These are phyloP conservation scores for Puntigrus tetrazona DNA, from an alignment of 2,113 vertebrate genomes.

Conservation along the genomic window DNA sequence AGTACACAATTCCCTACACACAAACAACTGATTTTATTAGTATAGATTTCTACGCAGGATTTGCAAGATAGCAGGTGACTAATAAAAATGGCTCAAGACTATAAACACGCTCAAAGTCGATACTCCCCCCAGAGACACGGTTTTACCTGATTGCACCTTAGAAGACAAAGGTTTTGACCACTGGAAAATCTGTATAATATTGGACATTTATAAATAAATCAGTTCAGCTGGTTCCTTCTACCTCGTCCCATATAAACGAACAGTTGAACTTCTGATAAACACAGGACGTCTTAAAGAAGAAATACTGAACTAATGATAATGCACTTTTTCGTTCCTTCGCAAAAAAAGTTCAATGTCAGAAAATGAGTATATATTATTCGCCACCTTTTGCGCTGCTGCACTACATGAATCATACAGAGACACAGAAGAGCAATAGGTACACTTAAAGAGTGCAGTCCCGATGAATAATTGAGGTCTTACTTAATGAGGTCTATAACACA, in stretches of 20 bases:
- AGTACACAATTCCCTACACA: not conserved
- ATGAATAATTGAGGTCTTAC: not conserved
- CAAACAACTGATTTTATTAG: not conserved
- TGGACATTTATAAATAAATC: not conserved
- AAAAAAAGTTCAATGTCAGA: not conserved
- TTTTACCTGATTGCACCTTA: not conserved
- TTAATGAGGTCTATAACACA: too few relatives aligned
- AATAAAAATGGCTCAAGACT: not conserved
- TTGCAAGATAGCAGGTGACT: not conserved
- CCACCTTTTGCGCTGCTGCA: not conserved
- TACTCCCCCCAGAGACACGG: not conserved
- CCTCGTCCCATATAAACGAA: not conserved
- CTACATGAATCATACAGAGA: not conserved
- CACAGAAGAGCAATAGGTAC: not conserved
- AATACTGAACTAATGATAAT: not conserved
- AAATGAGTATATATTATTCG: not conserved
- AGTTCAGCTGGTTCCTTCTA: not conserved
- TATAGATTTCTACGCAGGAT: not conserved
- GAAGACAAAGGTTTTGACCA: not conserved
- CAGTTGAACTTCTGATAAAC: not conserved
- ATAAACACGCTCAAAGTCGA: slow-evolving; percentile 1
- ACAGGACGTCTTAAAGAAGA: not conserved
- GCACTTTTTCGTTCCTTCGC: not conserved
- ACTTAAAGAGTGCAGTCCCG: not conserved
- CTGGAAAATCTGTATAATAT: not conserved